Conservation (phyloP, 2,888 invertebrate species). For the Polydrusus cervinus region DNA sequence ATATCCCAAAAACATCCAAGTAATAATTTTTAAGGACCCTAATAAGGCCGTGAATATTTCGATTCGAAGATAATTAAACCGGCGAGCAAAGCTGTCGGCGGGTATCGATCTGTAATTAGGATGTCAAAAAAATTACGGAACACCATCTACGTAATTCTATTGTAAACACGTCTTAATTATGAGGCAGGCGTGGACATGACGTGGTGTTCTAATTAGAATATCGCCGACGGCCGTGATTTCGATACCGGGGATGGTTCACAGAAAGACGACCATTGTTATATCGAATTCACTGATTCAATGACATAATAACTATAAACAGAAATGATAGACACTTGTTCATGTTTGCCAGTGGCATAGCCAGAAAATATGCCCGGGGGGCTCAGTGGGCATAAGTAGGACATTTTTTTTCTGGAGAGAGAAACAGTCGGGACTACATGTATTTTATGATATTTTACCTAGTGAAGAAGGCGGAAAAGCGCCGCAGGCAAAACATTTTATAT, state of each 20-base stretch:
- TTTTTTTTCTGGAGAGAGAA: too few relatives aligned
- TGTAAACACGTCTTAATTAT: slow-evolving; percentile 54
- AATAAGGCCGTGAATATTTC: slow-evolving; percentile 40
- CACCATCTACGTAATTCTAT: slow-evolving; percentile 51
- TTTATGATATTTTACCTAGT: too few relatives aligned
- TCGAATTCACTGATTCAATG: too few relatives aligned
- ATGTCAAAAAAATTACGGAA: slow-evolving; percentile 48
- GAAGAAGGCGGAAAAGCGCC: too few relatives aligned
- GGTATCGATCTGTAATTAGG: slow-evolving; percentile 52
- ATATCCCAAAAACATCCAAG: slow-evolving; percentile 37
- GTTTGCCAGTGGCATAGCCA: too few relatives aligned
- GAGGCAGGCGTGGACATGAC: slow-evolving; percentile 47
- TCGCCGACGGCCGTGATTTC: slow-evolving; percentile 25
- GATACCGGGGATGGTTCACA: slow-evolving; percentile 10
- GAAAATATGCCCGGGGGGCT: too few relatives aligned
- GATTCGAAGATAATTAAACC: slow-evolving; percentile 48
- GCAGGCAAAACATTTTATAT: too few relatives aligned
- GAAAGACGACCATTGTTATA: too few relatives aligned
- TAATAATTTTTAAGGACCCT: slow-evolving; percentile 44
- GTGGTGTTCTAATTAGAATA: slow-evolving; percentile 42
- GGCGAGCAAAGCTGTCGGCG: slow-evolving; percentile 41
- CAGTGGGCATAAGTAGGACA: too few relatives aligned
- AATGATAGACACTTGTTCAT: too few relatives aligned
- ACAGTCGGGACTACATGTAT: too few relatives aligned
- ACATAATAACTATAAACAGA: too few relatives aligned